These are phyloP conservation scores for Clamator glandarius DNA, from an alignment of 2,797 vertebrate species.

Conservation along the genomic window DNA sequence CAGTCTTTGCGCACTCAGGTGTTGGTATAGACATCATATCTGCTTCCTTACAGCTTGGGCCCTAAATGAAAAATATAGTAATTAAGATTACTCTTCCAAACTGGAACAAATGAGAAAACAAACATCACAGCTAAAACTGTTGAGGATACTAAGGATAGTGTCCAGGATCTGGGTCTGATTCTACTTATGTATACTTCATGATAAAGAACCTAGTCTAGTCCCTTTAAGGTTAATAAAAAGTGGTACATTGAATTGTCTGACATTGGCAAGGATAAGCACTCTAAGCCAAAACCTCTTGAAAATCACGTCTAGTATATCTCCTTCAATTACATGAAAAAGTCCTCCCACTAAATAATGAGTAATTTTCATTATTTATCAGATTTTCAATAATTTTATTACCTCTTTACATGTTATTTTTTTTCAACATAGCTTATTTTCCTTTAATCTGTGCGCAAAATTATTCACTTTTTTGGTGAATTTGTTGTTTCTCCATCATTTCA, in stretches of 20 bases:
- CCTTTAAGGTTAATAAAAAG: background rate
- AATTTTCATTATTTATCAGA: background rate
- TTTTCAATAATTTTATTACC: background rate
- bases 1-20: background rate
- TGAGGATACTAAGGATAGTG: background rate
- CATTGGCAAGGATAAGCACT: background rate
- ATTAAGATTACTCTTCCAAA: background rate
- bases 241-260: background rate
- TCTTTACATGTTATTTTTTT: background rate
- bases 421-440: background rate
- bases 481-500: conserved; percentile 12
- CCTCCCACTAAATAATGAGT: background rate
- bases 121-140: background rate
- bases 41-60: background rate
- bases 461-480: conserved; percentile 1
- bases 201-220: background rate
- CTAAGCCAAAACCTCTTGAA: background rate
- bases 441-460: conserved; percentile 5
- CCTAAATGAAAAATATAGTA: background rate
- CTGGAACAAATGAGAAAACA: background rate
- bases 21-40: background rate
- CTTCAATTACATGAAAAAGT: background rate
- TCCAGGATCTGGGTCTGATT: background rate
- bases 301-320: background rate
- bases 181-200: background rate